Evolutionary conservation across 1,140 invertebrate species (phyloP), one percentile per base, ranked within the genome.

Genomic region (Stenopsyche tienmushanensis): DNA sequence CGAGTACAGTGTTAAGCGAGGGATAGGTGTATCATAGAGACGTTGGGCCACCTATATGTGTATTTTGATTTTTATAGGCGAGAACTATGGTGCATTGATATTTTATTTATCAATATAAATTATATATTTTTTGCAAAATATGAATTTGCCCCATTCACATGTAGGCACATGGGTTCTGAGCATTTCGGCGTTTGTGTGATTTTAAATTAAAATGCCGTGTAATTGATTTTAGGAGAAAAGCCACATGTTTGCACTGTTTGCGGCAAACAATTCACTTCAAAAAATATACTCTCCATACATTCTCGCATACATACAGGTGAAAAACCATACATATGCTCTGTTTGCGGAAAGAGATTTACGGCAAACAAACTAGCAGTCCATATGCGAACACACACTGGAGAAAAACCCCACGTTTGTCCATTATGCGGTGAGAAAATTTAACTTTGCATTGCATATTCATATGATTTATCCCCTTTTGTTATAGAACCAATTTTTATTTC

Each of bases 251-350:
- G 70, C 44, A 66, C 54, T 0, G 64, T 70, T 9, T 71, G 70
- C 45, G 70, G 66, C 8, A 85, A 88, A 73, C 76, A 80, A 13
- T 85, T 88, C 71, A 75, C 73, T 8, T 75, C 70, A n/a, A 73
- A 72, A 42, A 74, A 76, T 57, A 73, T 74, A 34, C 67, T 78
- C 1, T 73, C 72, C 9, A 72, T 73, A 20, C 75, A 78, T 60
- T 70, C 67, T 21, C 67, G 75, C n/a, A 72, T 74, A 3, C 75
- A 79, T 42, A 76, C 73, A 2, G 64, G 66, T 1, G 78, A 77
- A 49, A 80, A 81, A 60, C 79, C 80, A 1, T 81, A 80, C 64
- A 75, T 79, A 39, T 83, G 82, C 57, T 71, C 75, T 8, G 71
- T 75, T 5, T 83, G 81, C 67, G 80, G 80, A 13, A 76, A 77